A percentile compares a stretch with the other conserved stretches of the same genome.
Conservation (phyloP, 2,888 invertebrate species). For the Agrotis clavis region DNA sequence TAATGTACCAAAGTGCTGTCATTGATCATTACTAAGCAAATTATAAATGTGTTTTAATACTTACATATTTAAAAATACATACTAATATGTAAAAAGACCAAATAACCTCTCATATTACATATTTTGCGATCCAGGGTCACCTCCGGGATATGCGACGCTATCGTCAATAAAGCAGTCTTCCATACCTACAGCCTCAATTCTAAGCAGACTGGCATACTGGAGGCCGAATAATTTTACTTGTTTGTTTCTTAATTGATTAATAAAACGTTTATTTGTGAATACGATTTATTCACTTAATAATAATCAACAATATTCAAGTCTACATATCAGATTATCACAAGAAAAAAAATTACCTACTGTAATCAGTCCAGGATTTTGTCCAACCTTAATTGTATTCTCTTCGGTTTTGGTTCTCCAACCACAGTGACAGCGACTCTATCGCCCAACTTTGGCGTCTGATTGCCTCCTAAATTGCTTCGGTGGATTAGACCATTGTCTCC, state of each 20-base stretch:
- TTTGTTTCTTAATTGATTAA: conserved; percentile 38
- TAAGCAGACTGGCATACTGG: conserved; percentile 76
- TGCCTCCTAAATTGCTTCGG: conserved; percentile 90
- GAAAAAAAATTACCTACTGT: conserved; percentile 53
- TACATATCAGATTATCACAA: conserved; percentile 34
- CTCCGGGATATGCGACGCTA: conserved; percentile 88
- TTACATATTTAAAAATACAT: too few species aligned
- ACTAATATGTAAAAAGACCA: too few species aligned
- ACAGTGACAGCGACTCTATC: conserved; percentile 93
- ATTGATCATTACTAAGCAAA: too few species aligned
- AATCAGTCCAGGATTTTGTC: conserved; percentile 82
- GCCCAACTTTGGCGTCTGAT: conserved; percentile 91
- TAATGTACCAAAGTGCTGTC: too few species aligned
- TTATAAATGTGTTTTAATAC: too few species aligned
- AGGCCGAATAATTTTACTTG: conserved; percentile 76
- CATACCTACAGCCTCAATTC: conserved; percentile 81
- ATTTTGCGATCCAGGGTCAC: conserved; percentile 78
- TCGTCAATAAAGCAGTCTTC: conserved; percentile 87
- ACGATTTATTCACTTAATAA: conserved; percentile 40
- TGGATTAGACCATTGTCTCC: conserved; percentile 94
- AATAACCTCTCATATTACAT: conserved; percentile 12
- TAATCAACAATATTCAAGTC: conserved; percentile 50
- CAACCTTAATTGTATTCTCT: conserved; percentile 91
- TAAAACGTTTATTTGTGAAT: conserved; percentile 38
- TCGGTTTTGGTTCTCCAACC: conserved; percentile 90